These are phyloP conservation scores for Noctilio leporinus DNA, from an alignment of 2,113 vertebrate species.

Conservation along the genomic window DNA sequence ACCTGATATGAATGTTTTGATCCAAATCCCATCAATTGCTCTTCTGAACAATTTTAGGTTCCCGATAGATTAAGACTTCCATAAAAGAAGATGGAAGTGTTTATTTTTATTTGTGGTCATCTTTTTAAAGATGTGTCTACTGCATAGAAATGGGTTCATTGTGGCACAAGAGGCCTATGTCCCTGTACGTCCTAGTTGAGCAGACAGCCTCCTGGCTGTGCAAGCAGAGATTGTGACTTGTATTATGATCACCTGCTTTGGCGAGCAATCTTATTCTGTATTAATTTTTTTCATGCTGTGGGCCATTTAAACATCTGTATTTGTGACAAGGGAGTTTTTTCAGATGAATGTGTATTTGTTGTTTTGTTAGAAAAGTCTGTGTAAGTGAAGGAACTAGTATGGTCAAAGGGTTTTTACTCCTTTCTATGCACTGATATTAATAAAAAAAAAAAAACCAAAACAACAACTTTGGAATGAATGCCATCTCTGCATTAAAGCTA, in stretches of 20 bases:
- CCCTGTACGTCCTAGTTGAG: background rate
- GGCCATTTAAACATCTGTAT: conserved; percentile 32
- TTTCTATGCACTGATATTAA: background rate
- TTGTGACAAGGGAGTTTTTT: background rate
- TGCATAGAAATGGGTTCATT: background rate
- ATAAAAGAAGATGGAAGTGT: background rate
- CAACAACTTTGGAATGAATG: background rate
- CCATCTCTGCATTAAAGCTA: background rate
- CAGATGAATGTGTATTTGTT: conserved; percentile 28
- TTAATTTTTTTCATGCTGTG: conserved; percentile 24
- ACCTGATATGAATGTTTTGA: background rate
- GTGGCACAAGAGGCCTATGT: background rate
- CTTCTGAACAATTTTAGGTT: background rate
- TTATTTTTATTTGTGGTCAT: background rate
- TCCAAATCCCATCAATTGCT: background rate
- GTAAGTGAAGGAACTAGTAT: conserved; percentile 27
- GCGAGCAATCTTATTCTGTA: background rate
- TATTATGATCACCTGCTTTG: conserved; percentile 15
- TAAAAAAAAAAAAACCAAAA: background rate
- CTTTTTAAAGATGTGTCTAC: background rate
- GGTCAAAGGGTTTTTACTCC: background rate
- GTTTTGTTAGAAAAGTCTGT: conserved; percentile 1
- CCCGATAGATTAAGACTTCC: background rate
- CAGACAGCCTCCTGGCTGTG: background rate
- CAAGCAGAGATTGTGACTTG: background rate